Evolutionary conservation across 2,797 vertebrate genomes (phyloP).

Genomic region (Epinephelus coioides): DNA sequence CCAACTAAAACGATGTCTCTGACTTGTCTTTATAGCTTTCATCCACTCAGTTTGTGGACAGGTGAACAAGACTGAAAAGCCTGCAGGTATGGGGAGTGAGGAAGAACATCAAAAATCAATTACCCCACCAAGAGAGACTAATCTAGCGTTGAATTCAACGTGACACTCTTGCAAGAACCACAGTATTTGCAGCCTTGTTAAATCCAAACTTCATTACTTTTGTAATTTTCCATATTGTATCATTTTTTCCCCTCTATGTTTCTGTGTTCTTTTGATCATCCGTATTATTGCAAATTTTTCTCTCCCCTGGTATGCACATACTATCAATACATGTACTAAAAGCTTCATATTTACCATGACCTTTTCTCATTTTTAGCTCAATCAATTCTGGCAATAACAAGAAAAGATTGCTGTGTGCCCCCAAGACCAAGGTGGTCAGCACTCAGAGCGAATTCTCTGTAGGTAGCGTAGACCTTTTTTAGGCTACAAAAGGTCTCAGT

Average conservation of each 20-base stretch:
- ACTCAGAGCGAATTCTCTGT: conserved; percentile 20
- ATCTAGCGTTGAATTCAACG: conserved; percentile 35
- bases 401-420: conserved; percentile 36
- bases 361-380: conserved; percentile 67
- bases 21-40: conserved; percentile 31
- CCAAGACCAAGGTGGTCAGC: conserved; percentile 34
- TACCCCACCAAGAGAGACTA: conserved; percentile 32
- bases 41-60: conserved; percentile 32
- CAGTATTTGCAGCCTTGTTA: conserved; percentile 13
- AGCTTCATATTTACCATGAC: conserved; percentile 61
- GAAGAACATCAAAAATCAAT: conserved; percentile 53
- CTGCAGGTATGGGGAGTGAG: conserved; percentile 7
- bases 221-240: conserved; percentile 12
- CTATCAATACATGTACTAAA: conserved; percentile 42
- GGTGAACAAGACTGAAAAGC: conserved; percentile 30
- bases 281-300: not conserved
- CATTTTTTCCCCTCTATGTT: not conserved
- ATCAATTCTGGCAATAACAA: conserved; percentile 67
- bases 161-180: conserved; percentile 18
- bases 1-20: conserved; percentile 22
- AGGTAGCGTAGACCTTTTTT: conserved; percentile 57
- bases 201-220: conserved; percentile 21
- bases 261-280: conserved; percentile 17
- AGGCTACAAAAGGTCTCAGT: conserved; percentile 60
- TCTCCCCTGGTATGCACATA: conserved; percentile 4